phyloP scores from a whole-genome alignment of 2,797 vertebrate genomes.

The Hylomyscus alleni region DNA sequence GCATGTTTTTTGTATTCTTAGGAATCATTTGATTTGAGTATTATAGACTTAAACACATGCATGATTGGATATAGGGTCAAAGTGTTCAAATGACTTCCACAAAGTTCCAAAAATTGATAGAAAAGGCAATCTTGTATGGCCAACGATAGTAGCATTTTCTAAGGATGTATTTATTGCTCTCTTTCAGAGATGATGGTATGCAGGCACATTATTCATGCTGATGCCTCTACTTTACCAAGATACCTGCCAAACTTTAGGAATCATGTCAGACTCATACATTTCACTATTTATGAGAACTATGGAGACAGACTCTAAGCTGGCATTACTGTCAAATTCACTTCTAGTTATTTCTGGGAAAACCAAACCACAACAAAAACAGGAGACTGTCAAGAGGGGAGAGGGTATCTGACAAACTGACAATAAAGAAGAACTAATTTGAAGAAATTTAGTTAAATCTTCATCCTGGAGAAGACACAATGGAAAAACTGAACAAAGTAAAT shows the following conservation, averaged over 20 bases:
- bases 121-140: background rate
- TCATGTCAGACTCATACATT: slow-evolving; percentile 21
- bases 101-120: slow-evolving; percentile 33
- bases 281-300: slow-evolving; percentile 18
- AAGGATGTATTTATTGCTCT: background rate
- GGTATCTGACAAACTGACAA: background rate
- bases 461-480: background rate
- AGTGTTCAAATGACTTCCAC: slow-evolving; percentile 32
- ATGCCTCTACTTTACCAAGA: background rate
- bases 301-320: slow-evolving; percentile 1
- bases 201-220: background rate
- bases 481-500: slow-evolving; percentile 42
- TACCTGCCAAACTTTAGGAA: slow-evolving; percentile 22
- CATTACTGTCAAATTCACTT: background rate
- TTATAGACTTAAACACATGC: background rate
- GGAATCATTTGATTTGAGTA: background rate
- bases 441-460: background rate
- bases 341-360: background rate
- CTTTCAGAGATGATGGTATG: background rate
- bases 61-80: background rate
- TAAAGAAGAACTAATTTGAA: background rate
- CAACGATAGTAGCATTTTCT: background rate
- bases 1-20: background rate
- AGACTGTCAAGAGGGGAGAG: background rate
- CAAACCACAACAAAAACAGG: background rate